phyloP scores from a whole-genome alignment of 2,113 vertebrate species.

The Fulica atra region DNA sequence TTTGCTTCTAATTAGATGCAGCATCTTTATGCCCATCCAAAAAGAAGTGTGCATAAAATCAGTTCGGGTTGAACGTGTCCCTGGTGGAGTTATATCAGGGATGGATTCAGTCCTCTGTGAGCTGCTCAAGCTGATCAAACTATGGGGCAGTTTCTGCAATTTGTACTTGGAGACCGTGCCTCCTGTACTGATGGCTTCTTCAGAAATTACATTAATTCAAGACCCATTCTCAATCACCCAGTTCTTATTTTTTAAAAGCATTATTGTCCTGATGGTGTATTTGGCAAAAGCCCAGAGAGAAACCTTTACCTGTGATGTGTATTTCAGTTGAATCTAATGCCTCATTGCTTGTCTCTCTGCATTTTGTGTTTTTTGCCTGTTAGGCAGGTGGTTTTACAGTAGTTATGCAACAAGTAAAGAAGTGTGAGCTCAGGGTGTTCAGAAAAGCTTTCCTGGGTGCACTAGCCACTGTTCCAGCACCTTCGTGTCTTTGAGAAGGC shows the following conservation, averaged over 20 bases:
- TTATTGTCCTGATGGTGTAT: not conserved
- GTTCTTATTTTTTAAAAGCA: not conserved
- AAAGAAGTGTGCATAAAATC: not conserved
- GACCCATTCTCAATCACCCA: not conserved
- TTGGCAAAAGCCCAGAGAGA: not conserved
- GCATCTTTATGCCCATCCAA: not conserved
- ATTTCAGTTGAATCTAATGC: not conserved
- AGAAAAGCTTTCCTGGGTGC: not conserved
- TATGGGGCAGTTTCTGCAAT: not conserved
- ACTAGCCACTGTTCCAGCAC: not conserved
- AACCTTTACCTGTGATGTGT: not conserved
- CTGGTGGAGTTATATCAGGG: not conserved
- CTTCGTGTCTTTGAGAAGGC: not conserved
- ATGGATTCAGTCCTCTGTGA: not conserved
- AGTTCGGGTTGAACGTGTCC: not conserved
- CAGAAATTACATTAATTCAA: not conserved
- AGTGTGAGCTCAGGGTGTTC: not conserved
- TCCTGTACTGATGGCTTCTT: not conserved
- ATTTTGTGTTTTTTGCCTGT: not conserved
- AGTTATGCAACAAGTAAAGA: slow-evolving; percentile 43
- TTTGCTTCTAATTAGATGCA: not conserved
- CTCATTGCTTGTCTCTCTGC: not conserved
- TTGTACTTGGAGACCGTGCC: not conserved
- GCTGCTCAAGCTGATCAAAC: not conserved
- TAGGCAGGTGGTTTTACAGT: not conserved